Conservation (phyloP, 2,888 invertebrate genomes). For the Dichetophora obliterata region DNA sequence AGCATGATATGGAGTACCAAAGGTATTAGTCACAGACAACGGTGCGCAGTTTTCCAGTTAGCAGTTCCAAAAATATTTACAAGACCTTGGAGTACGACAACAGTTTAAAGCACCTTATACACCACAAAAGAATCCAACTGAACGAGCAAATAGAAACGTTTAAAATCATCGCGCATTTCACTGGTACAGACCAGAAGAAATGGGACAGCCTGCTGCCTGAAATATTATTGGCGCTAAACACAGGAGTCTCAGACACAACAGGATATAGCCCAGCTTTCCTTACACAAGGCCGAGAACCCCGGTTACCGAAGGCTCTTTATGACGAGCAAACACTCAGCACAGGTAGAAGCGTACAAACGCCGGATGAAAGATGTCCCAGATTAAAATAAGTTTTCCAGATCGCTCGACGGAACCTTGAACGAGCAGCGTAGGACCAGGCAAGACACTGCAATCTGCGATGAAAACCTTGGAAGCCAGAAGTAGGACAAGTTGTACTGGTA, state of each 20-base stretch:
- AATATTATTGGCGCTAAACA: too few species aligned
- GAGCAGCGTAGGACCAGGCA: background rate
- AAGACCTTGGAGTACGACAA: too few species aligned
- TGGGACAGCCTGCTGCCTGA: background rate
- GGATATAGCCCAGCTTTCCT: too few species aligned
- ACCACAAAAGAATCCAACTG: slow-evolving; percentile 21
- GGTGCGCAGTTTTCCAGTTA: too few species aligned
- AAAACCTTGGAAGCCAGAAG: background rate
- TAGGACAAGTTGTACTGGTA: background rate
- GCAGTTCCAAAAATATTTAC: too few species aligned
- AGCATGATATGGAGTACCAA: slow-evolving; percentile 14
- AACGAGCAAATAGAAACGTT: background rate
- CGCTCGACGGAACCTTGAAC: background rate
- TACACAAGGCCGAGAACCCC: too few species aligned
- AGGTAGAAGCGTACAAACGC: background rate
- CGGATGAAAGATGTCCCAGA: background rate
- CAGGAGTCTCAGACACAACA: too few species aligned
- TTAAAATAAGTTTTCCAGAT: too few species aligned
- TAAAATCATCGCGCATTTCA: background rate
- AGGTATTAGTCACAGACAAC: too few species aligned
- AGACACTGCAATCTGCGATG: background rate
- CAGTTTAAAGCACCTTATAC: slow-evolving; percentile 20
- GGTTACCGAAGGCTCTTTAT: background rate
- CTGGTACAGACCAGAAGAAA: background rate
- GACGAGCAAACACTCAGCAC: background rate